Conservation (phyloP, 1,140 invertebrate genomes). For the Pseudobourletiella spinata region DNA sequence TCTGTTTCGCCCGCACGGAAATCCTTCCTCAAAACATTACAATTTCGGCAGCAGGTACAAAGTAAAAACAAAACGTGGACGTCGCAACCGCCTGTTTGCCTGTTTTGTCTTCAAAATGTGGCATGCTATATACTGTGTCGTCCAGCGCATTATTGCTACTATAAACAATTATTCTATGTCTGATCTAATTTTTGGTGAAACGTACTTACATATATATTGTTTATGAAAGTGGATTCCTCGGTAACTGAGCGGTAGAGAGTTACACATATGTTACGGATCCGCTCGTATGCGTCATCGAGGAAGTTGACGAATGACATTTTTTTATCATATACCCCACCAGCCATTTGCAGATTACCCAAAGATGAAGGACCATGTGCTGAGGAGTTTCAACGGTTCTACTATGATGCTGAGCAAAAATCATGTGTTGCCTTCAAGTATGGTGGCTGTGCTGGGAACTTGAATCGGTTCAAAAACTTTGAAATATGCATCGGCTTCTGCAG, state of each 20-base stretch:
- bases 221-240: background rate
- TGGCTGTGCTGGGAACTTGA: slow-evolving; percentile 68
- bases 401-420: slow-evolving; percentile 57
- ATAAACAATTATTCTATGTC: too few species aligned
- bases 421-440: slow-evolving; percentile 70
- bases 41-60: slow-evolving; percentile 31
- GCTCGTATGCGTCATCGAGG: too few species aligned
- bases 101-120: background rate
- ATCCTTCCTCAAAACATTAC: slow-evolving; percentile 41
- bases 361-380: slow-evolving; percentile 61
- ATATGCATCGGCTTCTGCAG: slow-evolving; percentile 48
- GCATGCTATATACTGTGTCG: too few species aligned
- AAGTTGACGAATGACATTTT: background rate
- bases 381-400: slow-evolving; percentile 64
- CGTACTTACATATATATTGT: background rate
- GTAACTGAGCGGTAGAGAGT: background rate
- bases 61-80: slow-evolving; percentile 1
- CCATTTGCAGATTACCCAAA: slow-evolving; percentile 55
- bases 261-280: too few species aligned
- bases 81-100: background rate
- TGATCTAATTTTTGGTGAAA: background rate
- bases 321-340: too few species aligned
- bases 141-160: too few species aligned
- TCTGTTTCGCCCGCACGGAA: slow-evolving; percentile 47
- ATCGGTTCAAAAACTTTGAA: slow-evolving; percentile 64